A percentile compares a stretch with the other conserved stretches of the same genome.
Evolutionary conservation across 1,140 invertebrate genomes (phyloP).

Genomic region (Brevipalpus yothersi): DNA sequence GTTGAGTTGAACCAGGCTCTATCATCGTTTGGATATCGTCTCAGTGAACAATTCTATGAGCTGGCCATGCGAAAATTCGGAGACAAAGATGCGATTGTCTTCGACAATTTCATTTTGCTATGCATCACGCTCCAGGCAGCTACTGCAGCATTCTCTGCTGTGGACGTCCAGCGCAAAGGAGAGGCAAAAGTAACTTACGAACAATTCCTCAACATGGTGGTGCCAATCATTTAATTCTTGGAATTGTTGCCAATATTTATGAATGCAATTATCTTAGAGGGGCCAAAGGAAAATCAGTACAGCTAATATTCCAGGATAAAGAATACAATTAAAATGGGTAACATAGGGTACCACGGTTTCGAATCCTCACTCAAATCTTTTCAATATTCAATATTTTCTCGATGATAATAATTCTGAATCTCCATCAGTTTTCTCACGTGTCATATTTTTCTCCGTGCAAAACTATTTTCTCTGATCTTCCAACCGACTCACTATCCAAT

Average conservation of each 20-base stretch:
- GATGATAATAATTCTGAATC: too few relatives aligned
- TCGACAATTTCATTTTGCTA: conserved; percentile 97
- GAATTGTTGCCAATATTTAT: not conserved
- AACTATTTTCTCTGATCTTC: too few relatives aligned
- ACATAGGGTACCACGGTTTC: too few relatives aligned
- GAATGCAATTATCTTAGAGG: too few relatives aligned
- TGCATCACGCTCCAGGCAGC: conserved; percentile 71
- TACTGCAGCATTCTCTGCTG: conserved; percentile 59
- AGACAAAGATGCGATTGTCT: conserved; percentile 44
- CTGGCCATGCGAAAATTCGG: conserved; percentile 82
- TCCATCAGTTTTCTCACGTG: too few relatives aligned
- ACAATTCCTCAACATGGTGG: conserved; percentile 47
- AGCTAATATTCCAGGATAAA: too few relatives aligned
- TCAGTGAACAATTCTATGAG: conserved; percentile 54
- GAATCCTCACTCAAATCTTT: too few relatives aligned
- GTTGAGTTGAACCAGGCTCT: conserved; percentile 67
- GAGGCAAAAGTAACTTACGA: conserved; percentile 89
- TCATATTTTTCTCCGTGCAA: too few relatives aligned
- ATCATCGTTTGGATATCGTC: conserved; percentile 58
- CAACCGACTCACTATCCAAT: too few relatives aligned
- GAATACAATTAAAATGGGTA: too few relatives aligned
- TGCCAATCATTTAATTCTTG: not conserved
- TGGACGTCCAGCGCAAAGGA: conserved; percentile 78
- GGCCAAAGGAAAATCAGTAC: too few relatives aligned
- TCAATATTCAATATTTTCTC: too few relatives aligned